phyloP scores from a whole-genome alignment of 2,888 invertebrate genomes.

The Plebejus anna region DNA sequence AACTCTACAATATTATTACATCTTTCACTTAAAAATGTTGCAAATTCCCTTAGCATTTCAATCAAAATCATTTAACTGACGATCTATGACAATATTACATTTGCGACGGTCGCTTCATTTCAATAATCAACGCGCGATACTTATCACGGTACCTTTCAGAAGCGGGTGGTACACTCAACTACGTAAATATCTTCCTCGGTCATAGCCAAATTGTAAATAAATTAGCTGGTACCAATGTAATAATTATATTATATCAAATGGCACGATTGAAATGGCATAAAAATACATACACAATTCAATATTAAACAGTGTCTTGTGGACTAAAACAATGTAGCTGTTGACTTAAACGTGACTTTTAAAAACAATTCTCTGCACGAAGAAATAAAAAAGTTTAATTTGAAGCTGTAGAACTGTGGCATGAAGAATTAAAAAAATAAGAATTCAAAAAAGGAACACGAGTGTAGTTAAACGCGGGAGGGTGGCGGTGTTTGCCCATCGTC shows the following conservation, averaged over 20 bases:
- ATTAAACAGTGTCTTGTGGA: background rate
- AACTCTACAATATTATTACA: too few species aligned
- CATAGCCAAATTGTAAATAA: background rate
- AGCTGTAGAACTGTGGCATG: background rate
- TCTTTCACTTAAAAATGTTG: too few species aligned
- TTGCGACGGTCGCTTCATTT: slow-evolving; percentile 14
- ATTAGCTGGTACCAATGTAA: background rate
- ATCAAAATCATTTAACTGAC: background rate
- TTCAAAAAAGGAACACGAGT: slow-evolving; percentile 31
- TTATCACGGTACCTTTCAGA: slow-evolving; percentile 15
- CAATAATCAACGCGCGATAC: slow-evolving; percentile 21
- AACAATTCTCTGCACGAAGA: background rate
- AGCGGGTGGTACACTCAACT: slow-evolving; percentile 19
- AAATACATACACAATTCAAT: background rate
- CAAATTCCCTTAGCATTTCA: slow-evolving; percentile 16
- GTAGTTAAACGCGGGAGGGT: slow-evolving; percentile 35
- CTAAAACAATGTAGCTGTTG: background rate
- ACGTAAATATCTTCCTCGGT: background rate
- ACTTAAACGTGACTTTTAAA: background rate
- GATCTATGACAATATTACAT: background rate
- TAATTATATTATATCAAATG: background rate
- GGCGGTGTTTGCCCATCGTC: slow-evolving; percentile 66
- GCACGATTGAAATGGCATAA: background rate
- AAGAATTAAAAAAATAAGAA: slow-evolving; percentile 22
- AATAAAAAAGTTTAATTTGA: background rate